Conservation (phyloP, 35 echinoderm and acorn worm species). For the Lytechinus pictus region DNA sequence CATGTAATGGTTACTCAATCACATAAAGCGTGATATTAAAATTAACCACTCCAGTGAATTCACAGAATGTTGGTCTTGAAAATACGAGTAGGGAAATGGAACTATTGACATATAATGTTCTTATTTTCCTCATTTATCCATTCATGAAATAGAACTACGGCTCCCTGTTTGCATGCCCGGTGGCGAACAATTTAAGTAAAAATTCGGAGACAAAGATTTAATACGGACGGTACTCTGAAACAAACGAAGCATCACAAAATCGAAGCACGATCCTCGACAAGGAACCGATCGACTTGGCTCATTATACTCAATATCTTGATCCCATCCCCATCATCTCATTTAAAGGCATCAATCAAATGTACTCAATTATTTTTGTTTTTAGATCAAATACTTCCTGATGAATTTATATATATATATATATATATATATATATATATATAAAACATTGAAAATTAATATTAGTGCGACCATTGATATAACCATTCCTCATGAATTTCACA, state of each 20-base stretch:
- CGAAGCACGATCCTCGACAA: slow-evolving; percentile 27
- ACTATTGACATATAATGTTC: not conserved
- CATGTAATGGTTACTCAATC: too few species aligned
- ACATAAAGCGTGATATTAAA: too few species aligned
- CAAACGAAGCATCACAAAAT: slow-evolving; percentile 51
- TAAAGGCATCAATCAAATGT: not conserved
- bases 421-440: too few species aligned
- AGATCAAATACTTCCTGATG: too few species aligned
- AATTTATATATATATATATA: too few species aligned
- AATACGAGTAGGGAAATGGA: not conserved
- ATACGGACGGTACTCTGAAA: slow-evolving; percentile 20
- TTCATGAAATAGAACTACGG: not conserved
- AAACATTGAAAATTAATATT: not conserved
- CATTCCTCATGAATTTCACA: not conserved
- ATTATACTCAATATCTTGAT: not conserved
- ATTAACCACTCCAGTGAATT: too few species aligned
- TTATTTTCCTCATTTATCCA: not conserved
- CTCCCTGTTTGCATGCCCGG: not conserved
- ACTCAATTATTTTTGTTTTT: not conserved
- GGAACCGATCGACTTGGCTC: not conserved
- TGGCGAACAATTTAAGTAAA: slow-evolving; percentile 10
- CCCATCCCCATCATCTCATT: not conserved
- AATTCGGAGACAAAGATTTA: slow-evolving; percentile 41
- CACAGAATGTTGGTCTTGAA: not conserved
- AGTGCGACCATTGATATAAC: not conserved